Conservation (phyloP, 2,888 invertebrate genomes). For the Eretmocerus hayati region DNA sequence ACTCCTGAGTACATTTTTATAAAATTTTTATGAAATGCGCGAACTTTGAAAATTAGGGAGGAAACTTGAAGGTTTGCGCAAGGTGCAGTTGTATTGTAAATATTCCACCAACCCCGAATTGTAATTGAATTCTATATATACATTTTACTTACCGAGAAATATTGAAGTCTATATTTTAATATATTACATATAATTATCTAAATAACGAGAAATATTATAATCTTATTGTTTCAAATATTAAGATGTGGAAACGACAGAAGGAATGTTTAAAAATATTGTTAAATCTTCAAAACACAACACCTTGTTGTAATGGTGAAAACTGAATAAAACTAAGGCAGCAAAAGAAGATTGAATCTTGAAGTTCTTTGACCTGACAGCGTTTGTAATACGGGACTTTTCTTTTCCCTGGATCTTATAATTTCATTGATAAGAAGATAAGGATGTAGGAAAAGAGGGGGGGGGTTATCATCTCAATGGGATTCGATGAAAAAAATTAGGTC, state of each 20-base stretch:
- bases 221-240: slow-evolving; percentile 44
- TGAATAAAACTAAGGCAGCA: slow-evolving; percentile 42
- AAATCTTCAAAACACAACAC: slow-evolving; percentile 40
- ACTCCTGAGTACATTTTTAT: too few relatives aligned
- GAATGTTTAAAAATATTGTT: slow-evolving; percentile 46
- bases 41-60: slow-evolving; percentile 2
- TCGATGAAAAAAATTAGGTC: too few relatives aligned
- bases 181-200: slow-evolving; percentile 45
- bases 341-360: too few relatives aligned
- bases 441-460: too few relatives aligned
- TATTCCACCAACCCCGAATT: slow-evolving; percentile 27
- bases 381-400: too few relatives aligned
- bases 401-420: too few relatives aligned
- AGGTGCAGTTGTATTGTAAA: slow-evolving; percentile 41
- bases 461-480: too few relatives aligned
- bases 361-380: too few relatives aligned
- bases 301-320: slow-evolving; percentile 42
- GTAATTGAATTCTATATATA: slow-evolving; percentile 37
- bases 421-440: too few relatives aligned
- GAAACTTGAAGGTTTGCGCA: slow-evolving; percentile 31
- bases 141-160: slow-evolving; percentile 36
- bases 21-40: background rate
- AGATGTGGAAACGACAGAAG: slow-evolving; percentile 40
- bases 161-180: slow-evolving; percentile 47
- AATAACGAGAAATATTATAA: slow-evolving; percentile 38